phyloP scores from a whole-genome alignment of 2,113 vertebrate species.

The Hyaena hyaena region DNA sequence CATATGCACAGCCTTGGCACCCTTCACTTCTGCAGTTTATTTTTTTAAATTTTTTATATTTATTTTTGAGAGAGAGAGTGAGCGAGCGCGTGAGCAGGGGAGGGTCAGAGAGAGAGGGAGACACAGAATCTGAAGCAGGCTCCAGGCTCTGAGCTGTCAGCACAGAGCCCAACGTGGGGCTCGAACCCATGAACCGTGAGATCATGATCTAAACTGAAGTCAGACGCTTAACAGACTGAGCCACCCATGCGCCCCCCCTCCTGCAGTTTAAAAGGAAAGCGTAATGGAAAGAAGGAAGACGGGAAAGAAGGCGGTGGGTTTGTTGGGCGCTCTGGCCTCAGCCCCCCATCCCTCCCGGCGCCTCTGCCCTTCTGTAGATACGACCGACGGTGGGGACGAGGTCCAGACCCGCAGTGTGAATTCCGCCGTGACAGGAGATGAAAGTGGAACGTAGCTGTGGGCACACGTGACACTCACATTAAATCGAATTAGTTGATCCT shows the following conservation, averaged over 20 bases:
- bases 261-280: background rate
- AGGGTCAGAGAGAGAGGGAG: no score
- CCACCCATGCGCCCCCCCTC: no score
- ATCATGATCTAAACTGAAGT: no score
- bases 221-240: no score
- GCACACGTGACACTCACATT: conserved; percentile 65
- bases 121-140: no score
- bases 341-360: background rate
- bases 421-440: conserved; percentile 41
- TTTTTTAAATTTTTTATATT: no score
- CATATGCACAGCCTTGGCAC: background rate
- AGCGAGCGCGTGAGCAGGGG: no score
- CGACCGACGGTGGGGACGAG: background rate
- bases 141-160: no score
- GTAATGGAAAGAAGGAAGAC: background rate
- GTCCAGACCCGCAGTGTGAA: background rate
- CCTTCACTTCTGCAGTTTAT: background rate
- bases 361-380: background rate
- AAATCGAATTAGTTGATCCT: conserved; percentile 78
- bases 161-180: no score
- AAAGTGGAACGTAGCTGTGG: conserved; percentile 65
- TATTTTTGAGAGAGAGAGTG: no score
- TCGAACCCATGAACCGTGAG: no score
- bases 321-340: background rate
- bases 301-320: background rate